Evolutionary conservation across 2,888 invertebrate genomes (phyloP).

Genomic region (Leptura quadrifasciata): DNA sequence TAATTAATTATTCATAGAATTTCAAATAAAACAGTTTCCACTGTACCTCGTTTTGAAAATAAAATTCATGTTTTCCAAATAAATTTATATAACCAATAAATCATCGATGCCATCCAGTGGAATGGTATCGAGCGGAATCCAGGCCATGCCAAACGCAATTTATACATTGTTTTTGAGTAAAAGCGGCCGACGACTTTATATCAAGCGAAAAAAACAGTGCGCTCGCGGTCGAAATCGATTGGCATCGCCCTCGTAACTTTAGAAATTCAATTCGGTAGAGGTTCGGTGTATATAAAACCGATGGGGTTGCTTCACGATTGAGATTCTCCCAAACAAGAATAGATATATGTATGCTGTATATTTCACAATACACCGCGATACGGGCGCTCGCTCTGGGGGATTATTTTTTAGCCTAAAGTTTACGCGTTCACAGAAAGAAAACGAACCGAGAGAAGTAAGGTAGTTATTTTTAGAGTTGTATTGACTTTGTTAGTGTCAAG

Average conservation of each 20-base stretch:
- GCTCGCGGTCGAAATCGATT: conserved; percentile 36
- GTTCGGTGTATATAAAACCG: conserved; percentile 56
- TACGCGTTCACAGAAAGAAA: conserved; percentile 60
- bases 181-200: conserved; percentile 33
- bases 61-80: background rate
- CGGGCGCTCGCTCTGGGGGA: conserved; percentile 27
- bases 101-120: background rate
- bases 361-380: background rate
- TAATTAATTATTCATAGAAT: background rate
- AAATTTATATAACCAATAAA: background rate
- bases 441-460: conserved; percentile 44
- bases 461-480: conserved; percentile 62
- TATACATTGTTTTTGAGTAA: conserved; percentile 17
- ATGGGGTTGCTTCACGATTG: conserved; percentile 59
- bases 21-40: background rate
- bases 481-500: conserved; percentile 73
- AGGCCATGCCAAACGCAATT: conserved; percentile 11
- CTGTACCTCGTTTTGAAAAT: background rate
- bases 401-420: conserved; percentile 55
- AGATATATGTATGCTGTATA: conserved; percentile 8
- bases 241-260: conserved; percentile 34
- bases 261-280: conserved; percentile 62
- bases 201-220: conserved; percentile 19
- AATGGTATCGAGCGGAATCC: background rate
- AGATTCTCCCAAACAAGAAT: conserved; percentile 58